These are phyloP conservation scores for Pogonophryne albipinna DNA, from an alignment of 2,797 vertebrate genomes.

Conservation along the genomic window DNA sequence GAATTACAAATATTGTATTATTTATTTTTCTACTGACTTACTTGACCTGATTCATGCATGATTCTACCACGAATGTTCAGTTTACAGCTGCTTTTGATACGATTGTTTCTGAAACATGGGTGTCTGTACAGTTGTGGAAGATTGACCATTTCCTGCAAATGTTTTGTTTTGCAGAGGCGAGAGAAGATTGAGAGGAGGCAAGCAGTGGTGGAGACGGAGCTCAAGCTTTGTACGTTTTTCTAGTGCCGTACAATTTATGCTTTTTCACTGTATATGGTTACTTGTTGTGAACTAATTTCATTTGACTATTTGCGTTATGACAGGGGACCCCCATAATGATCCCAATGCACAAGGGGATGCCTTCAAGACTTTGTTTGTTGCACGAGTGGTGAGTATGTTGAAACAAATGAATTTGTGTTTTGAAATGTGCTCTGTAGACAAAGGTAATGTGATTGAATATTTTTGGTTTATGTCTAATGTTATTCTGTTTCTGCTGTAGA, in stretches of 20 bases:
- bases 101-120: too few species aligned
- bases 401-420: background rate
- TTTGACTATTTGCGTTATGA: constrained; percentile 1
- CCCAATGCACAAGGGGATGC: constrained; percentile 95
- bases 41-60: too few species aligned
- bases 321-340: constrained; percentile 97
- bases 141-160: constrained; percentile 11
- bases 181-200: constrained; percentile 96
- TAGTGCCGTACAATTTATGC: fast-evolving
- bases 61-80: too few species aligned
- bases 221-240: constrained; percentile 92
- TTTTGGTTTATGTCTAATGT: background rate
- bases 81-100: too few species aligned
- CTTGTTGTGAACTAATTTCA: background rate
- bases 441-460: background rate
- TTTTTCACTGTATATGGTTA: background rate
- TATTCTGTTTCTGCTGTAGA: constrained; percentile 78
- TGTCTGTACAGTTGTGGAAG: too few species aligned
- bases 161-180: constrained; percentile 85
- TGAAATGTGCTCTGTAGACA: background rate
- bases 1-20: too few species aligned
- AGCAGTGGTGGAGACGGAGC: constrained; percentile 91
- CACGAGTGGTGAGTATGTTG: constrained; percentile 89
- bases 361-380: constrained; percentile 96
- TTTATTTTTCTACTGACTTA: too few species aligned